Percentiles rank a stretch among this genome's conserved stretches.
These are phyloP conservation scores for Chrosomus eos DNA, from an alignment of 2,797 vertebrate species.

Conservation along the genomic window DNA sequence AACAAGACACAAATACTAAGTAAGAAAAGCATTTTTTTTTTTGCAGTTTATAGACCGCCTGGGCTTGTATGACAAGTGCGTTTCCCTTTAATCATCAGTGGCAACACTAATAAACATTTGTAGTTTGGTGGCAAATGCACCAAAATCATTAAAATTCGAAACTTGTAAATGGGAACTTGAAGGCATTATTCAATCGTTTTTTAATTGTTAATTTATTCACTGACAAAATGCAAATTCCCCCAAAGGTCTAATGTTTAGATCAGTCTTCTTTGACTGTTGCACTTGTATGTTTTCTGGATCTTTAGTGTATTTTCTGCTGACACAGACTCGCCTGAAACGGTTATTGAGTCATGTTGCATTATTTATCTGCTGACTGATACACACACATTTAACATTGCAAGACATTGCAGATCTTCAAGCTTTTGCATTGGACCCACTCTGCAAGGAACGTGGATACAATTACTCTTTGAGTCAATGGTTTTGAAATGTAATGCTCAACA, in stretches of 20 bases:
- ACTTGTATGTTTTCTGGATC: not conserved
- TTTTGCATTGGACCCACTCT: not conserved
- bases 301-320: not conserved
- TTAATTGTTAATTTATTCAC: not conserved
- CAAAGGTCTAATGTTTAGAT: not conserved
- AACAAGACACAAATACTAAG: too few species aligned
- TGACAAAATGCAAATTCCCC: not conserved
- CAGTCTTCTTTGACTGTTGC: not conserved
- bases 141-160: not conserved
- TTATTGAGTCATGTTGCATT: constrained; percentile 1
- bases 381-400: not conserved
- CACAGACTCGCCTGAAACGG: not conserved
- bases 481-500: not conserved
- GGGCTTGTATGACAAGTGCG: too few species aligned
- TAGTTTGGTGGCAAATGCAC: not conserved
- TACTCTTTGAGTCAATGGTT: not conserved
- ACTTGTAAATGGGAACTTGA: not conserved
- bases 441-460: not conserved
- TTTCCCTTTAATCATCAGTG: not conserved
- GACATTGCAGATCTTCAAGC: not conserved
- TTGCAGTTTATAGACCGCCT: not conserved
- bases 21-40: too few species aligned
- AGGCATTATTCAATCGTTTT: not conserved
- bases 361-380: constrained; percentile 7
- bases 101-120: not conserved